Base-by-base conservation (phyloP, 2,113 vertebrate species). In the Hippoglossus stenolepis region DNA sequence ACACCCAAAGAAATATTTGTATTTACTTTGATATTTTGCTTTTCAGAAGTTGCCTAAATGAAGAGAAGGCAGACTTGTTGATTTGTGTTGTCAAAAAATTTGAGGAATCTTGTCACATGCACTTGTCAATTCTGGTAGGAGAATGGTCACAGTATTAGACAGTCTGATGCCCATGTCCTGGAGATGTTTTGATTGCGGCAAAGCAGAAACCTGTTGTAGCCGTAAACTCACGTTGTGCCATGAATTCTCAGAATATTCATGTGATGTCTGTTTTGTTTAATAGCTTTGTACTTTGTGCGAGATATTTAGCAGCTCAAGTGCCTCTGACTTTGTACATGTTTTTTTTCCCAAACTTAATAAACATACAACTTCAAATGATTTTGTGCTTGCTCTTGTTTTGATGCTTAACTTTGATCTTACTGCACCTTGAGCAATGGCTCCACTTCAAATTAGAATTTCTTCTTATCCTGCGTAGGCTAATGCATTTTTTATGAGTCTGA, bases 281-380 rank as follows among this genome's bases (percentile, higher is more conserved):
- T 7, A 3, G 12, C 23, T 3, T 65, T 53, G 45, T 26, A 65
- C 7, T 28, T 13, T 26, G 5, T 9, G 21, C 3, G 7, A 51
- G 24, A 51, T 45, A n/a, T 66, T 53, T 28, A 24, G 47, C 47
- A 53, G 65, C 65, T 53, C 26, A 35, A 67, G 47, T 67, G 65
- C 65, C 65, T 67, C 47, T 53, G 49, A 53, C 24, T 17, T 31
- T 51, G 18, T 51, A 18, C 17, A 53, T 65, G 13, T 51, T 5
- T 35, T 14, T 66, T 67, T 67, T 51, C 18, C 26, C 24, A 35
- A 67, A 67, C 45, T 31, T 53, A 67, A 8, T 53, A 67, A 67
- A 67, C 11, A 2, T 35, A 3, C 18, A 7, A 53, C 49, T n/a
- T n/a, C 2, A 7, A 53, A n/a, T n/a, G 5, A 3, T 47, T 47